Evolutionary conservation across 2,797 vertebrate species (phyloP).

Genomic region (Allobates femoralis): DNA sequence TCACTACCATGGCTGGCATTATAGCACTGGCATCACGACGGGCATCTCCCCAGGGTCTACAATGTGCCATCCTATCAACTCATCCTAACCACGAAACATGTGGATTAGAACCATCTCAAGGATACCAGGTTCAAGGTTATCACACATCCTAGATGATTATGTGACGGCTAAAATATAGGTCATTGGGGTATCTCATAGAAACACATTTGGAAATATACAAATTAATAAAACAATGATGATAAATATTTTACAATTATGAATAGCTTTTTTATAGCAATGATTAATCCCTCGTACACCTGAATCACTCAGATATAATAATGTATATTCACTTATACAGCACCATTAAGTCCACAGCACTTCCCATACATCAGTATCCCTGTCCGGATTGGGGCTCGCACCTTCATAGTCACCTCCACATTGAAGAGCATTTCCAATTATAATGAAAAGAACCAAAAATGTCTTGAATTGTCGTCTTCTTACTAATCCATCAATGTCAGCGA

Average conservation of each 20-base stretch:
- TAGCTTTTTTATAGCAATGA: too few relatives aligned
- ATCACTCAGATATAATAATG: too few relatives aligned
- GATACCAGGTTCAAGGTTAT: neutral
- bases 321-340: too few relatives aligned
- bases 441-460: neutral
- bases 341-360: too few relatives aligned
- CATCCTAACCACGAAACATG: neutral
- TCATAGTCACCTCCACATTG: neutral
- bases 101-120: neutral
- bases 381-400: too few relatives aligned
- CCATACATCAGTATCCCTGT: neutral
- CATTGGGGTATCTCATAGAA: neutral
- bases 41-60: neutral
- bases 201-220: too few relatives aligned
- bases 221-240: too few relatives aligned
- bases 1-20: neutral
- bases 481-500: neutral
- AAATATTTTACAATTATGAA: too few relatives aligned
- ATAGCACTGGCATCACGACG: neutral
- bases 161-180: too few relatives aligned
- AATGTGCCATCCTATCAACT: constrained; percentile 1
- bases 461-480: neutral
- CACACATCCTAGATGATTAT: neutral
- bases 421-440: neutral
- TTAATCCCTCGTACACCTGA: too few relatives aligned